Conservation (phyloP, 2,797 vertebrate genomes). For the Harpagifer antarcticus region DNA sequence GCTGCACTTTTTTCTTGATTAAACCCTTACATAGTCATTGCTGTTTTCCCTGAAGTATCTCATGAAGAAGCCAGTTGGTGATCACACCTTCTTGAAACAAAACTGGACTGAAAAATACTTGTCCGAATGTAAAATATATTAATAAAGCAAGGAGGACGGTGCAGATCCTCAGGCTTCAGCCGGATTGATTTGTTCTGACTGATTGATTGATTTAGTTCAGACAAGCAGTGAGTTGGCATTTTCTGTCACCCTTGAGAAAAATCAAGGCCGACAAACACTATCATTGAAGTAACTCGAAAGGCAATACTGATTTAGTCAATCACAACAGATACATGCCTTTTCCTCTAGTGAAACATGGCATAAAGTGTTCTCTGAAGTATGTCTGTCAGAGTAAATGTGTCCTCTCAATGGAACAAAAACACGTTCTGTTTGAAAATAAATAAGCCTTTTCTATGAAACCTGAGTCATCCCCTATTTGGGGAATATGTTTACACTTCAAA, state of each 20-base stretch:
- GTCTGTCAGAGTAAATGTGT: conserved; percentile 34
- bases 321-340: not conserved
- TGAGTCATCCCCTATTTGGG: conserved; percentile 16
- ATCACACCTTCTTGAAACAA: conserved; percentile 18
- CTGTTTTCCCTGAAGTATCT: conserved; percentile 11
- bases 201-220: conserved; percentile 68
- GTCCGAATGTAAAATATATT: conserved; percentile 37
- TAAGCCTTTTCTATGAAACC: conserved; percentile 33
- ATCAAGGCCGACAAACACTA: conserved; percentile 39
- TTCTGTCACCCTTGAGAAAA: conserved; percentile 50
- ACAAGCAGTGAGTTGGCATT: conserved; percentile 62
- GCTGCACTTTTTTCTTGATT: conserved; percentile 23
- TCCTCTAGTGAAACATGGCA: not conserved
- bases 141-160: conserved; percentile 42
- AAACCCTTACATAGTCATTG: conserved; percentile 14
- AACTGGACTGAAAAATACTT: conserved; percentile 49
- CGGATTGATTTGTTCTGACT: conserved; percentile 58
- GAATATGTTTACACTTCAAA: conserved; percentile 32
- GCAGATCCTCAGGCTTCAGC: conserved; percentile 37
- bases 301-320: conserved; percentile 32
- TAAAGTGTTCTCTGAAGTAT: conserved; percentile 29
- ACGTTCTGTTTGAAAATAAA: conserved; percentile 42
- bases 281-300: conserved; percentile 37
- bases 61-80: not conserved
- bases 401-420: conserved; percentile 16